Evolutionary conservation across 2,888 invertebrate species (phyloP), one percentile per base, ranked within the genome.

Genomic region (Eilema depressum): DNA sequence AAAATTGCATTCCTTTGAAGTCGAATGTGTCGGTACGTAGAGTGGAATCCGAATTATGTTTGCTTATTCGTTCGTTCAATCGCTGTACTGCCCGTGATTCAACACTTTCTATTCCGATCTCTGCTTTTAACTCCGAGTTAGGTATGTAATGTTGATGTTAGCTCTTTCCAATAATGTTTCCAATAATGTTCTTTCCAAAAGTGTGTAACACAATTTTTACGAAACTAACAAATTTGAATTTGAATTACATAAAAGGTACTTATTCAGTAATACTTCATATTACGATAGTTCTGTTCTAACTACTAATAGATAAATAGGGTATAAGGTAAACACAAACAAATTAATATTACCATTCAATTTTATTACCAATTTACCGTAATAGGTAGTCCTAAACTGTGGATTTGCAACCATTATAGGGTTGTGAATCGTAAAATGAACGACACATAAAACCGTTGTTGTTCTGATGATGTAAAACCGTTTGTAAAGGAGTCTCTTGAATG

Each of bases 1-100:
- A 85, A 87, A 89, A 91, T 89, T 91, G 87, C 90, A 90, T 90
- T 90, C 87, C 86, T 73, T 75, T 74, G 57, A 66, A 73, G 73
- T 75, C 73, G 68, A 75, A 75, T 77, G 75, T 74, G 67, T 81
- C 60, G 68, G 66, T 70, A 17, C 56, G 64, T 30, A n/a, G 57
- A 73, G 67, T 60, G 71, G 83, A 81, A 82, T 83, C 73, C 77
- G 64, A 77, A 77, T 80, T 77, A 78, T 83, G 80, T 79, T 82
- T 79, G 76, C 77, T 64, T 73, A 75, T 76, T 72, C 73, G 77
- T 74, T 75, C 68, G 73, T 78, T 73, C 73, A 71, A 73, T 70
- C 70, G 68, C 63, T 75, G 63, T 23, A 64, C 68, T 69, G 71
- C 70, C 70, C 73, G 75, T 74, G 74, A 82, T 75, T 80, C 71